These are phyloP conservation scores for Dynastes tityus DNA, from an alignment of 2,888 invertebrate species.

Conservation along the genomic window DNA sequence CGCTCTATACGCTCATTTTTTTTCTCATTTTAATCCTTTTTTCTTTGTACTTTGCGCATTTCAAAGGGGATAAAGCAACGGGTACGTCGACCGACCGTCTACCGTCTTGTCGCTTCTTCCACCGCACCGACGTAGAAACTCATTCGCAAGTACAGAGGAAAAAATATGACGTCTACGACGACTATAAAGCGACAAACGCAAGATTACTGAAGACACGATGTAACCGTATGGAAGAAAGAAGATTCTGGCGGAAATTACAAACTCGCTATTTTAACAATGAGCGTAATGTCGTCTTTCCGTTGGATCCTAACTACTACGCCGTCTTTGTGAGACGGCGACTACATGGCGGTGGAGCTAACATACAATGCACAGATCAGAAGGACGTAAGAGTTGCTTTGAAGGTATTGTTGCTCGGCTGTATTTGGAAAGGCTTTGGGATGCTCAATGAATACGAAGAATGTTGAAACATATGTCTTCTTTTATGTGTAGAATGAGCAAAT, in stretches of 20 bases:
- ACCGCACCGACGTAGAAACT: not conserved
- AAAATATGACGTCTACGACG: slow-evolving; percentile 9
- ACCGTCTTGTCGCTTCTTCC: not conserved
- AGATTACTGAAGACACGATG: slow-evolving; percentile 26
- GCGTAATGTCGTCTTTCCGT: not conserved
- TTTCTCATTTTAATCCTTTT: not conserved
- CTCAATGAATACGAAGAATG: not conserved
- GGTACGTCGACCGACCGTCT: slow-evolving; percentile 2
- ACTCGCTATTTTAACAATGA: slow-evolving; percentile 11
- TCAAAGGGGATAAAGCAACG: not conserved
- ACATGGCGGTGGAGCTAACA: not conserved
- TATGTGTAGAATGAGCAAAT: not conserved
- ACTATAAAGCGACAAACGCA: slow-evolving; percentile 15
- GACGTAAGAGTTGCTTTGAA: slow-evolving; percentile 4
- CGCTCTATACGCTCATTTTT: not conserved
- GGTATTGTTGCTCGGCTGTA: not conserved
- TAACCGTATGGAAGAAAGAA: slow-evolving; percentile 13
- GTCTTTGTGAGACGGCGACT: not conserved
- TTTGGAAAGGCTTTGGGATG: not conserved
- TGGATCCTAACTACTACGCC: slow-evolving; percentile 9
- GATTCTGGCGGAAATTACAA: slow-evolving; percentile 10
- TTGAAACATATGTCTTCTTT: not conserved
- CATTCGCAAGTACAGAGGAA: not conserved
- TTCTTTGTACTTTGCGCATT: not conserved
- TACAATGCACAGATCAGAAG: not conserved